phyloP scores from a whole-genome alignment of 2,888 invertebrate species.

The Cabera pusaria region DNA sequence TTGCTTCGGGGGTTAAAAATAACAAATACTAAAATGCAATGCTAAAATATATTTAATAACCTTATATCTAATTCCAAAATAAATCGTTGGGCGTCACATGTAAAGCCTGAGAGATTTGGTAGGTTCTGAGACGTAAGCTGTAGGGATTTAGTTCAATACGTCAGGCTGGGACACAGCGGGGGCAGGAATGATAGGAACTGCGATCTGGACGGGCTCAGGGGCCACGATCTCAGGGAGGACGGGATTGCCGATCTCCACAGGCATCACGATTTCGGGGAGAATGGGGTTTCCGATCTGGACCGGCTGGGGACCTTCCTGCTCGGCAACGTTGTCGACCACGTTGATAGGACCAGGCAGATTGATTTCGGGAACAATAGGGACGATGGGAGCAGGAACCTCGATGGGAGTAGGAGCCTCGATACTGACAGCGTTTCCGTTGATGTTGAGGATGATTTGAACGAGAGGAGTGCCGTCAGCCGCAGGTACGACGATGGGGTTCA shows the following conservation, averaged over 20 bases:
- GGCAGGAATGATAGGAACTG: conserved; percentile 14
- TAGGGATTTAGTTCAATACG: conserved; percentile 30
- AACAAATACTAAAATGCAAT: no score
- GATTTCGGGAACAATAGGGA: conserved; percentile 21
- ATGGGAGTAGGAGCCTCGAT: conserved; percentile 26
- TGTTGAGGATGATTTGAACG: conserved; percentile 49
- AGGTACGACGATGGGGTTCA: conserved; percentile 22
- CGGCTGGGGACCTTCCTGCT: conserved; percentile 16
- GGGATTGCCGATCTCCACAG: conserved; percentile 22
- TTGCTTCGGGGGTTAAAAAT: no score
- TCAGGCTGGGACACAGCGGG: conserved; percentile 19
- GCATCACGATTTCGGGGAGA: conserved; percentile 11
- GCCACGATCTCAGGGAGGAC: conserved; percentile 18
- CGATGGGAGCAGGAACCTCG: conserved; percentile 26
- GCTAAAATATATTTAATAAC: no score
- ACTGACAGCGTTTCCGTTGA: conserved; percentile 32
- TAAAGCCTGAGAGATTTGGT: conserved; percentile 7
- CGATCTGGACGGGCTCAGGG: conserved; percentile 26
- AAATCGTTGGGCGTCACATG: no score
- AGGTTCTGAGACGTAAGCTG: not conserved
- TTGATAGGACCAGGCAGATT: conserved; percentile 21
- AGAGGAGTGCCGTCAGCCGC: conserved; percentile 32
- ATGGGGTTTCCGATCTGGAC: conserved; percentile 19
- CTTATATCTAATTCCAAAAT: no score
- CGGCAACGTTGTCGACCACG: conserved; percentile 14